Evolutionary conservation across 2,113 vertebrate species (phyloP).

Genomic region (Lepus europaeus): DNA sequence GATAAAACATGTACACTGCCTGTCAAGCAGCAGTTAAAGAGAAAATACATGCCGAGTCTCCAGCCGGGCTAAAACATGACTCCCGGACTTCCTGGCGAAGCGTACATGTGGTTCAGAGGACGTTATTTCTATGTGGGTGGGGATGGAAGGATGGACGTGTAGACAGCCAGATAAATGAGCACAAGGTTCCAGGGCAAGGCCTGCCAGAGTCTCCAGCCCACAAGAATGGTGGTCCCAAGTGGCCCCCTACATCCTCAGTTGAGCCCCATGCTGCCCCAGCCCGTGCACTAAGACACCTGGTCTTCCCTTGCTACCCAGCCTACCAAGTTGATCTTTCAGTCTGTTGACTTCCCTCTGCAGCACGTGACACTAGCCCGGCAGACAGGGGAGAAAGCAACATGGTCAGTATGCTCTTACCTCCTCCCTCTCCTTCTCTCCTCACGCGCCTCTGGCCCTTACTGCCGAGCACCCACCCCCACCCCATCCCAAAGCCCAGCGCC

Average conservation of each 20-base stretch:
- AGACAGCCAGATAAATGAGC: background rate
- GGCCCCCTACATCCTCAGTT: background rate
- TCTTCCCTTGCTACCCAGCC: background rate
- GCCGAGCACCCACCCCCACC: background rate
- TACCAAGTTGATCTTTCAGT: slow-evolving; percentile 16
- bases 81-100: background rate
- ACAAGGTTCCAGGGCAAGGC: background rate
- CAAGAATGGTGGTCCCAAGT: background rate
- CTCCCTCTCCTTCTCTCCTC: no score
- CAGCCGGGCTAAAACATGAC: background rate
- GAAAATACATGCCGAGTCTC: background rate
- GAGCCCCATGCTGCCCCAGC: background rate
- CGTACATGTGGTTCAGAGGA: background rate
- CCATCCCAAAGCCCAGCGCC: background rate
- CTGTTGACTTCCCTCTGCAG: background rate
- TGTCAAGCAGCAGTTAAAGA: background rate
- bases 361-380: background rate
- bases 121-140: background rate
- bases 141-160: background rate
- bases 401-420: background rate
- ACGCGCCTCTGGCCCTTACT: background rate
- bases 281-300: background rate
- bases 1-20: background rate
- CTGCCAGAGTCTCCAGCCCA: background rate
- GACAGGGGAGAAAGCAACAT: background rate